phyloP scores from a whole-genome alignment of 2,888 invertebrate genomes.

The Tetanocera ferruginea region DNA sequence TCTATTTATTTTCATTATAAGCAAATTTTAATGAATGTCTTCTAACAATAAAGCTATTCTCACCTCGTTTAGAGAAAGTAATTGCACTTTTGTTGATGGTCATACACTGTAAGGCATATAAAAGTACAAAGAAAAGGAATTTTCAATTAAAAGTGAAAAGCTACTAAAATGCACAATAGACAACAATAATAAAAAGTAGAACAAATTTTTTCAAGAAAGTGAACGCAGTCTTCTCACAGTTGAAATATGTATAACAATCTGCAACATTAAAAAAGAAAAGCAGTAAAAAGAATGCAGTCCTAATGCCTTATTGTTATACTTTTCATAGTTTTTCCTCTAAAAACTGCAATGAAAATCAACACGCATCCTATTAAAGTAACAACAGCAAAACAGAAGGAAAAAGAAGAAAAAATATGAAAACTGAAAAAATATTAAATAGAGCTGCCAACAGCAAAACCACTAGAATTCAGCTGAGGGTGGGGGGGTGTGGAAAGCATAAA shows the following conservation, averaged over 20 bases:
- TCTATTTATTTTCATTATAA: too few species aligned
- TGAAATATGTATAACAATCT: neutral
- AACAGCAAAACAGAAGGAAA: neutral
- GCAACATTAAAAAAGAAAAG: neutral
- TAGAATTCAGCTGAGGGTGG: neutral
- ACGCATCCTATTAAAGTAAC: neutral
- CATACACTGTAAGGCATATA: too few species aligned
- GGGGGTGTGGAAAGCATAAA: neutral
- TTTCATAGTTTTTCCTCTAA: neutral
- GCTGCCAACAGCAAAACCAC: conserved; percentile 2
- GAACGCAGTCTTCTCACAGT: neutral
- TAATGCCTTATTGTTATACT: neutral
- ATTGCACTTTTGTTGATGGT: too few species aligned
- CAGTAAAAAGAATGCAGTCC: neutral
- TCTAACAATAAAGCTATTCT: too few species aligned
- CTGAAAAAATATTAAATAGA: conserved; percentile 16
- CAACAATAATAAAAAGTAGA: neutral
- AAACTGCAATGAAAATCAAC: neutral
- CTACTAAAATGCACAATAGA: too few species aligned
- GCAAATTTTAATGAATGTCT: too few species aligned
- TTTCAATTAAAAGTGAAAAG: too few species aligned
- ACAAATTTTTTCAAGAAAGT: conserved; percentile 15
- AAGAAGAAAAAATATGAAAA: neutral
- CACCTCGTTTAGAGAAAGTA: too few species aligned
- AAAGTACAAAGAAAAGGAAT: too few species aligned